A percentile compares a stretch with the other conserved stretches of the same genome.
Conservation (phyloP, 2,113 vertebrate genomes). For the Tragelaphus buxtoni region DNA sequence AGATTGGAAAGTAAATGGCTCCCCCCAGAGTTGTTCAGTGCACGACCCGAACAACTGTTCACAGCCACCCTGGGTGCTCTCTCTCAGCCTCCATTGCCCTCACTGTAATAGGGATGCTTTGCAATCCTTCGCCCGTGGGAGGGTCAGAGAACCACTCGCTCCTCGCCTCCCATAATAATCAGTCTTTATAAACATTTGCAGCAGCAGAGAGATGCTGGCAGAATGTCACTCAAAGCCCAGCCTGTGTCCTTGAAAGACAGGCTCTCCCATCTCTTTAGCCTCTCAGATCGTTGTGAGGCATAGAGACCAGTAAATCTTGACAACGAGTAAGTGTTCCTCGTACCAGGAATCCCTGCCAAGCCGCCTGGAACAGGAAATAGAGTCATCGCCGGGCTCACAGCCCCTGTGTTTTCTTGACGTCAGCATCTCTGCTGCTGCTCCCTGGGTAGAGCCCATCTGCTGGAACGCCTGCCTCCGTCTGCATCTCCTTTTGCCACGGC, state of each 20-base stretch:
- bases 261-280: neutral
- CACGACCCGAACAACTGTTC: neutral
- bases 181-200: neutral
- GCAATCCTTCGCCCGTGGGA: neutral
- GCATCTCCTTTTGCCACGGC: too few relatives aligned
- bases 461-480: too few relatives aligned
- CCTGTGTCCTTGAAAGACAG: neutral
- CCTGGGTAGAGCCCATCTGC: slow-evolving; percentile 36
- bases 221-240: neutral
- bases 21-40: neutral
- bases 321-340: neutral
- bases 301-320: neutral
- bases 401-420: neutral
- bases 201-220: neutral
- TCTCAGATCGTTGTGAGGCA: neutral
- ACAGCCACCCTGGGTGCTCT: neutral
- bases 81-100: neutral
- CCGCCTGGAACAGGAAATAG: neutral
- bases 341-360: neutral
- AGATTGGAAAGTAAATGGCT: neutral
- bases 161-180: neutral
- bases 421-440: neutral
- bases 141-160: neutral
- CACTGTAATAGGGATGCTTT: neutral
- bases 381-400: neutral